Evolutionary conservation across 2,888 invertebrate species (phyloP), one percentile per base, ranked within the genome.

Genomic region (Thyatira batis): DNA sequence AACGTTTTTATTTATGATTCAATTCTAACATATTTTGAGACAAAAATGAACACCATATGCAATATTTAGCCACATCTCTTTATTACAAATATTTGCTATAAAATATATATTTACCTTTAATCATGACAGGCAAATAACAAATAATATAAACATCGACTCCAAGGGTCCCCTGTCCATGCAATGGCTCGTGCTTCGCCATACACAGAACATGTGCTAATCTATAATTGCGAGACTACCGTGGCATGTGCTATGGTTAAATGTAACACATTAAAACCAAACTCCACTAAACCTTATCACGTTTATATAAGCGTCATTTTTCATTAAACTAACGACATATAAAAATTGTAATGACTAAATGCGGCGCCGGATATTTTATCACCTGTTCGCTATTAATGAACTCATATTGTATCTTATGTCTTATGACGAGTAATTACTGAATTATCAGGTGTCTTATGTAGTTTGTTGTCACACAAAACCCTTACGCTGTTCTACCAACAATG

Each of bases 141-240:
- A 33, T 5, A 13, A 17, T 1, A 39, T 11, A 39, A 39, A 17
- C 13, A 11, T 39, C 48, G 45, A 60, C 67, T 74, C 67, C 52
- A 70, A 20, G 48, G 46, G 30, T 39, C 51, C 57, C 21, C 60
- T 68, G 61, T 76, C 60, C 73, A 48, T 54, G 53, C 53, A 52
- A 55, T 54, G 71, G 80, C 85, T 79, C 85, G 85, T 82, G 85
- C 81, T 73, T 54, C 48, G 17, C 39, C 39, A 39, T 39, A 39
- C n/a, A 51, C 66, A 48, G 13, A 71, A 72, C 81, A 80, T 81
- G 69, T 81, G 81, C 73, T 73, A 59, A 69, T 70, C 66, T 63
- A 69, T 82, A 84, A 79, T 81, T 80, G 71, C 73, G 68, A 61
- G 72, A 69, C 76, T 71, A 67, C 71, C 57, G 64, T 68, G 69